Evolutionary conservation across 2,888 invertebrate species (phyloP), one percentile per base, ranked within the genome.

Genomic region (Melieria crassipennis): DNA sequence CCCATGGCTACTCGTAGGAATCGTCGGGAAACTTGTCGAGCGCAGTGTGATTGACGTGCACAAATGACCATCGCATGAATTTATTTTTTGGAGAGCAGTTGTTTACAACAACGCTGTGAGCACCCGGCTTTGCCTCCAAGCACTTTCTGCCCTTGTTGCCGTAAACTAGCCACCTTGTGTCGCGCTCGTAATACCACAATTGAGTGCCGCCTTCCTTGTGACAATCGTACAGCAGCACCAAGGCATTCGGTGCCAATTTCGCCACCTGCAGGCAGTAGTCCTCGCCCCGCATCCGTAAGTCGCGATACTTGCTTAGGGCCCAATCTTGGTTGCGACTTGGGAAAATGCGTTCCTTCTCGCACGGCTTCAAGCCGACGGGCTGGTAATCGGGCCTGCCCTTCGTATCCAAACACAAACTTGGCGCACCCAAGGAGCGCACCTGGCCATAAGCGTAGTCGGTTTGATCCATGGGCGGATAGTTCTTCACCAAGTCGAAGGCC

Each of bases 201-300:
- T 98, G 98, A 87, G 97, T 97, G 0, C 97, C 97, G 73, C 94
- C 92, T 81, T 92, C 92, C 1, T 95, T 93, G 82, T 98, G 98
- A 78, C 98, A 98, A 42, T 91, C 89, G 88, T 92, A 97, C 65
- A 97, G 86, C 7, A 91, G 88, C 1, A 98, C 89, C 0, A 93
- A 92, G 0, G 95, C 92, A 79, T 90, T 91, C 3, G 90, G 87
- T 7, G 89, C 88, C 0, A 91, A 90, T 73, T 91, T 90, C 0
- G 92, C 91, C 0, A 96, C 92, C 84, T 98, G 97, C 88, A 96
- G 92, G 84, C 98, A 98, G 78, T 94, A 89, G 6, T 89, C 91
- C 43, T 93, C 88, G 4, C 88, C 88, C 76, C 91, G 91, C 46
- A 79, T 63, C 3, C 84, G 79, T 68, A 84, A 70, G 73, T 83